Conservation (phyloP, 2,113 vertebrate genomes). For the Micronycteris hirsuta region DNA sequence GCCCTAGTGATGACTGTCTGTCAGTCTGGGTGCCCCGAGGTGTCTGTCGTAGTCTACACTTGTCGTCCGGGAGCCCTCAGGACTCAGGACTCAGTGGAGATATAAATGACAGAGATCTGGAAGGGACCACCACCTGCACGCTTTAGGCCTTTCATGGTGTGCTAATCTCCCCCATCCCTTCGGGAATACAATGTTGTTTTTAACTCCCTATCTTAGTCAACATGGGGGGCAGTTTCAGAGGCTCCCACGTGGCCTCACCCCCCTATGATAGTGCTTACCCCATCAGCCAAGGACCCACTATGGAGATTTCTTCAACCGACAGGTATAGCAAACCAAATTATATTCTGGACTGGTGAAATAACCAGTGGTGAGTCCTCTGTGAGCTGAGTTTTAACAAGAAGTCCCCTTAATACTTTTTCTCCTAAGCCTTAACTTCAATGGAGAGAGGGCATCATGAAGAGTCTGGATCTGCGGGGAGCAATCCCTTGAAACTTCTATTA, state of each 20-base stretch:
- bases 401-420: background rate
- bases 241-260: background rate
- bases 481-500: background rate
- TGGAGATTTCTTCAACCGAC: background rate
- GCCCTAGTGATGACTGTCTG: background rate
- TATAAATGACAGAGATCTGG: background rate
- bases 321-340: background rate
- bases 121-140: background rate
- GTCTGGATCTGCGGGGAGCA: background rate
- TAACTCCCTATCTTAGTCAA: background rate
- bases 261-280: background rate
- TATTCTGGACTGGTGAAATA: background rate
- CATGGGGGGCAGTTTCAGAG: background rate
- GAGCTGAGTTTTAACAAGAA: background rate
- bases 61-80: background rate
- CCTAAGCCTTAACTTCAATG: background rate
- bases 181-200: background rate
- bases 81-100: background rate
- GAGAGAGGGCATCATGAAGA: background rate
- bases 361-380: background rate
- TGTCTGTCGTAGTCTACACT: background rate
- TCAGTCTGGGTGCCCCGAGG: background rate
- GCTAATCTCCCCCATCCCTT: background rate
- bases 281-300: background rate
- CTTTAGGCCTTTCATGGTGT: background rate